Base-by-base conservation (phyloP, 2,797 vertebrate genomes). In the Gephyroberyx darwinii region DNA sequence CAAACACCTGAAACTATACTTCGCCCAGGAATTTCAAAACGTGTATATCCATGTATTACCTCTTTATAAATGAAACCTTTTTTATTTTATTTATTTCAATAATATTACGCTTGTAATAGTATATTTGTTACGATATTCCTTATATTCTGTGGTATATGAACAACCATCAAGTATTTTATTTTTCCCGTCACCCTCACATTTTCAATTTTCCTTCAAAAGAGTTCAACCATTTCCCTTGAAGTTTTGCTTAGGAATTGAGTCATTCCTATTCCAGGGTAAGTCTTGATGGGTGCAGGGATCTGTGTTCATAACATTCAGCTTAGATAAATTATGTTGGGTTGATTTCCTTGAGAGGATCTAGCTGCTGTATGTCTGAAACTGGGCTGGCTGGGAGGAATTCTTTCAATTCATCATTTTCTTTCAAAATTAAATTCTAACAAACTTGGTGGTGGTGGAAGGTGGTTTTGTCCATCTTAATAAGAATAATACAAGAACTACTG, bases 191-290 rank as follows among this genome's bases (percentile, higher is more conserved):
- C 7, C 55, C 2, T 53, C 7, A 30, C 35, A 30, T 47, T n/a
- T 22, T 59, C 5, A 45, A 2, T 43, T 73, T 43, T 62, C 4
- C 35, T 35, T 63, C 41, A 9, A 41, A 13, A 61, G 58, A 69
- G 31, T 58, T 64, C 20, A 45, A n/a, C 41, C 31, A 10, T 57
- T 57, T 17, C 55, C 47, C 53, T 69, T 71, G 17, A 58, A 60
- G 75, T 72, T 74, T 58, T 77, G 67, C 43, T 73, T 54, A 82
- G 65, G 52, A 71, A 78, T 70, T 59, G 59, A 66, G 61, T 75
- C 2, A 8, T 53, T 77, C 43, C 74, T 61, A 70, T 64, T 14
- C 20, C 12, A 62, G 55, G 82, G 82, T 86, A 81, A 86, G 82
- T 84, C 39, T 58, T 16, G 4, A 33, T 1, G 26, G 55, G 35